Evolutionary conservation across 2,113 vertebrate species (phyloP), one percentile per base, ranked within the genome.

Genomic region (Neoarius graeffei): DNA sequence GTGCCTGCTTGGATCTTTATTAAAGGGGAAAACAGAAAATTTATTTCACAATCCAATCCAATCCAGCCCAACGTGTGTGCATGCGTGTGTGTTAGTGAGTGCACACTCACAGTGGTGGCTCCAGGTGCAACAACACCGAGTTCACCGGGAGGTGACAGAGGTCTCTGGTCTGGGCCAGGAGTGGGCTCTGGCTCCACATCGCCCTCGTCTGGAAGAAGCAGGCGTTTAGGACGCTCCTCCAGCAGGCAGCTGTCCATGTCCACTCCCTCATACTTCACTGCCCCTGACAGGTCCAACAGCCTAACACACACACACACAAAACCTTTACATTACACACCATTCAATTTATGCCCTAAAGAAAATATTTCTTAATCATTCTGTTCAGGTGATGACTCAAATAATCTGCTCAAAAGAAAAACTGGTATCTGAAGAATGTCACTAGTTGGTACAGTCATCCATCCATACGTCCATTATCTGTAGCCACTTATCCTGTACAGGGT

Each of bases 261-360:
- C 50, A 93, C 96, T 0, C 95, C 94, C 9, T 98, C 93, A 82
- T 97, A 96, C 83, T 89, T 93, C 83, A 96, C 69, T 0, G 96
- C 96, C 64, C 89, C 92, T 14, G 97, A 97, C 89, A 99, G 97
- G 95, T 98, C 97, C 71, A 98, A 67, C 81, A 97, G 92, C 88
- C 98, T 99, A 25, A 10, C 59, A 71, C 89, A 76, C 23, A 57
- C 8, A 74, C 74, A 27, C 52, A 76, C 20, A 54, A 1, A 74
- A 13, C 20, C n/a, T 27, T 50, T 56, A 54, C 48, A 66, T n/a
- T 35, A 64, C 56, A 42, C 23, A 17, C 19, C 35, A 62, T 64
- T 48, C 57, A 60, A 23, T 14, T 54, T 74, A 83, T 30, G 60
- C 20, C 56, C 59, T 27, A 42, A 19, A 17, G 35, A n/a, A 20